Evolutionary conservation across 2,797 vertebrate species (phyloP), one percentile per base, ranked within the genome.

Genomic region (Salmo trutta): DNA sequence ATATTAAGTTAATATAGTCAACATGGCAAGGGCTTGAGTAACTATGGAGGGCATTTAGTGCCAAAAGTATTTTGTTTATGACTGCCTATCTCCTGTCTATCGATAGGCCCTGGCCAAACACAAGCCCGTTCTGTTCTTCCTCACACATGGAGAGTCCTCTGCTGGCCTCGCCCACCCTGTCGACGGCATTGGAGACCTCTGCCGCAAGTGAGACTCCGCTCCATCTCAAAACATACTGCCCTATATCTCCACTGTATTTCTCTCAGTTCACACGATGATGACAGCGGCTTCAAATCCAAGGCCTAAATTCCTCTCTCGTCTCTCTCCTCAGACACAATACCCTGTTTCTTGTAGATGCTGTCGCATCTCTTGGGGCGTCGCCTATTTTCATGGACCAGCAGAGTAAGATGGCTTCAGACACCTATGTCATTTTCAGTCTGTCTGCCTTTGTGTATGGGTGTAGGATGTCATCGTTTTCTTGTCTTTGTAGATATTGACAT

Each of bases 141-240:
- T 99, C 84, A 95, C 97, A 75, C 98, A 99, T 0, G 97, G 97
- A 83, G 98, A 99, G 90, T 99, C 98, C 0, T 98, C 98, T n/a
- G 95, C 93, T 0, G 98, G 98, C 0, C 93, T 99, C 71, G 91
- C 94, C 76, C 97, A 99, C 88, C 96, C 97, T 0, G 85, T 99
- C 1, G 96, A 98, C 1, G 96, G 96, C 17, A 91, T 96, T 24
- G 97, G 98, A 78, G 85, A 96, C 71, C 94, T 99, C 36, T 99
- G 98, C 82, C 95, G 93, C 91, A 93, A 96, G 98, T 99, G 82
- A 92, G 95, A 77, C 4, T 78, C 24, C 41, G 6, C 5, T 72
- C 33, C 54, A 4, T 53, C 17, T 59, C 4, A 75, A 36, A 71
- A 10, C 52, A 47, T 47, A 47, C 16, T 73, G 8, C 52, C 16